Conservation (phyloP, 2,888 invertebrate species). For the Eucera pruinosa region DNA sequence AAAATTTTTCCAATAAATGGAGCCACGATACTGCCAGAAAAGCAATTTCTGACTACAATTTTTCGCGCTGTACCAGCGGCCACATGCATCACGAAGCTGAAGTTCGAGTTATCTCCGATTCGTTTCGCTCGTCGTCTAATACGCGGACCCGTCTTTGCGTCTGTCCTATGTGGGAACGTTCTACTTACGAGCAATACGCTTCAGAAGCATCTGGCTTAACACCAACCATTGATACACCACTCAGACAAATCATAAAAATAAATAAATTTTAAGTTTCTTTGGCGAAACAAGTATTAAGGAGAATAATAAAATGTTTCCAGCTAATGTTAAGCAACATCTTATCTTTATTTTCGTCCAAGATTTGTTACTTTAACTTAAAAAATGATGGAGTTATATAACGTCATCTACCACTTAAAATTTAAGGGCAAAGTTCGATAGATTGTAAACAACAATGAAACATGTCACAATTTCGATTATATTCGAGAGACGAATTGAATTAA, state of each 20-base stretch:
- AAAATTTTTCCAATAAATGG: constrained; percentile 65
- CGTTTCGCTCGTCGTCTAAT: constrained; percentile 26
- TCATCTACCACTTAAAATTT: too few species aligned
- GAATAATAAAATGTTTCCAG: too few species aligned
- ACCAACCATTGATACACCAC: too few species aligned
- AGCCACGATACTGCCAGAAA: constrained; percentile 46
- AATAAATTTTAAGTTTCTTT: too few species aligned
- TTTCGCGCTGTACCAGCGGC: constrained; percentile 35
- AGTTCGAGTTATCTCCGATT: constrained; percentile 34
- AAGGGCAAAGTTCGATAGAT: constrained; percentile 4
- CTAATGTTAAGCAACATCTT: too few species aligned
- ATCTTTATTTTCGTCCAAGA: too few species aligned
- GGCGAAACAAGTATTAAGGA: too few species aligned
- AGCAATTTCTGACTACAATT: constrained; percentile 56
- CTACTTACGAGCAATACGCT: constrained; percentile 1
- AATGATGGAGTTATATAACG: too few species aligned
- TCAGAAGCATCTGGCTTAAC: constrained; percentile 16
- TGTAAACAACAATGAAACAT: background rate
- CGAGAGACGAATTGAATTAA: background rate
- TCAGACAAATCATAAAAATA: too few species aligned
- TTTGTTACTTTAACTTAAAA: too few species aligned
- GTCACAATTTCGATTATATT: background rate
- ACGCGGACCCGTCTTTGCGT: constrained; percentile 10
- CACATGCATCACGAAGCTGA: constrained; percentile 36
- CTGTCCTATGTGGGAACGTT: background rate